Conservation (phyloP, 1,140 invertebrate species). For the Drosophila sp. region DNA sequence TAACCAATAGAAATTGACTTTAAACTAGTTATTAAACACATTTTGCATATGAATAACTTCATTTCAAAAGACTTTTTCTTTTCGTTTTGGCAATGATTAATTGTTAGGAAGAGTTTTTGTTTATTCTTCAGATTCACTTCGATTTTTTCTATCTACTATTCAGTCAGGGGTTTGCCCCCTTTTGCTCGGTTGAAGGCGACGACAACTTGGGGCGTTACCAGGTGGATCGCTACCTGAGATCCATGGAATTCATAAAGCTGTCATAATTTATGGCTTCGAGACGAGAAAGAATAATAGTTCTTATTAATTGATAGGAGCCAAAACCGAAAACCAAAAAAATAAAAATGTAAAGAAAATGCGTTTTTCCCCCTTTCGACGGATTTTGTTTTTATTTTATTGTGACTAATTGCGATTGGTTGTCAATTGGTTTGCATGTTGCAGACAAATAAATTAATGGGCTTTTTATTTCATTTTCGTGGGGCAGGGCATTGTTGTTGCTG, state of each 20-base stretch:
- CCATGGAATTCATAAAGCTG: constrained; percentile 17
- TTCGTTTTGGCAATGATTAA: constrained; percentile 2
- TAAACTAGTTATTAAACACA: not conserved
- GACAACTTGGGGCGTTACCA: constrained; percentile 50
- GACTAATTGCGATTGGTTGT: constrained; percentile 80
- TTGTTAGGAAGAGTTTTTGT: not conserved
- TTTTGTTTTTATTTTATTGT: constrained; percentile 49
- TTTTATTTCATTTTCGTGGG: constrained; percentile 10
- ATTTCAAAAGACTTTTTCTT: not conserved
- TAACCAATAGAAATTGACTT: too few relatives aligned
- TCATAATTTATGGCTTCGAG: constrained; percentile 32
- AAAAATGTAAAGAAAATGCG: constrained; percentile 43
- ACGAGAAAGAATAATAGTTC: constrained; percentile 14
- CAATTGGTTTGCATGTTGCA: constrained; percentile 81
- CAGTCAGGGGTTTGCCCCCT: not conserved
- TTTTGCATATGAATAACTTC: not conserved
- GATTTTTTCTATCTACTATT: not conserved
- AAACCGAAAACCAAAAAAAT: constrained; percentile 8
- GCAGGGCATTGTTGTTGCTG: constrained; percentile 4
- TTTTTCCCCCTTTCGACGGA: constrained; percentile 48
- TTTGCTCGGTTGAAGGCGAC: constrained; percentile 26
- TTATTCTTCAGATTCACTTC: not conserved
- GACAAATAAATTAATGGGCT: constrained; percentile 78
- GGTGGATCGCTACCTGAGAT: constrained; percentile 38
- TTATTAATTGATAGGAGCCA: constrained; percentile 8